Base-by-base conservation (phyloP, 1,140 invertebrate species). In the Pararge aegeria region DNA sequence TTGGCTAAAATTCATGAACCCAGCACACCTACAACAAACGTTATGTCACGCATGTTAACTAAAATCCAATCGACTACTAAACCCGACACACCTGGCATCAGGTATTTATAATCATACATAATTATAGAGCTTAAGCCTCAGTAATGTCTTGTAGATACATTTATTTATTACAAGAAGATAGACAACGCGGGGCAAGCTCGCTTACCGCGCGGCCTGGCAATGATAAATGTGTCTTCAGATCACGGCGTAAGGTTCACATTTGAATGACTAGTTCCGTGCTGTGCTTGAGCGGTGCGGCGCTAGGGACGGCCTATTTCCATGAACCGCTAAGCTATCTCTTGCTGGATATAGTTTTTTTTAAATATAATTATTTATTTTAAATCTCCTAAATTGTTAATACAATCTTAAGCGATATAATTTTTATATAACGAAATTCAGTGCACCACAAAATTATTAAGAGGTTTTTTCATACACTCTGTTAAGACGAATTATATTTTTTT, bases 371-470 rank as follows among this genome's bases (percentile, higher is more conserved):
- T 46, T 55, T 44, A 53, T 27, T 55, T 46, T 49, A 61, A 70
- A 61, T 73, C 61, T 70, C 64, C 73, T 80, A 79, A 75, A 71
- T 74, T 71, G 66, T 72, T 84, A 83, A 73, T 79, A 79, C 72
- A 57, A 73, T 75, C 72, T 71, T 77, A 87, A 87, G 79, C 80
- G 75, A 72, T 65, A 74, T 69, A 72, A 64, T 55, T 60, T 71
- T 59, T 55, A n/a, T 48, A 27, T 64, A 58, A 64, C 55, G 66
- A 60, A 61, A 56, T 58, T 61, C 58, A 65, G 62, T 69, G 40
- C 24, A 61, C 42, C 54, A 38, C 34, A 29, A 27, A 58, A 48
- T 34, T 7, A 27, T 53, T 49, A 42, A 46, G 34, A 38, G 2
- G 2, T 40, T 4, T 2, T 5, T 40, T 40, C 2, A 2, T 18